Base-by-base conservation (phyloP, 2,797 vertebrate genomes). In the Fistularia tabacaria region DNA sequence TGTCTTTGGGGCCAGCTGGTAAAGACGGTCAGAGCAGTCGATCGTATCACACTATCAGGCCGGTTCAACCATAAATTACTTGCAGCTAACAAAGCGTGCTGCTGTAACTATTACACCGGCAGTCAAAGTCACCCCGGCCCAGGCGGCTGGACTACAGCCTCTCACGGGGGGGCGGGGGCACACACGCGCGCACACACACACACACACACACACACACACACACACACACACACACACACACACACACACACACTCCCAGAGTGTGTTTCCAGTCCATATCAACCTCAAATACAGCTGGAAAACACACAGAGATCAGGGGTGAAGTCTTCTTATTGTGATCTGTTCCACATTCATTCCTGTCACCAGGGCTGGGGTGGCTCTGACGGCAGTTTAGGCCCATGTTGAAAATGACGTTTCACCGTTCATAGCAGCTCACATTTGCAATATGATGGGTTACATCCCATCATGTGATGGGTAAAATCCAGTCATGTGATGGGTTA, bases 1-100 rank as follows among this genome's bases (percentile, higher is more conserved):
- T 85, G 82, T 83, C 84, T 83, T 81, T 88, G 78, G 76, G 57
- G 38, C 63, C 51, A 69, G 64, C 67, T 59, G 80, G 82, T 84
- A 82, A 84, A 85, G 83, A 80, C 83, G 56, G 76, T 81, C 45
- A 8, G 78, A n/a, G 81, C 83, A 82, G 74, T 80, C 73, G 77
- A 83, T 87, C 68, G 77, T 86, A 84, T 88, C 86, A 74, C 71
- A 79, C 85, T 83, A 85, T 87, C 83, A 73, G 82, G 83, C 82
- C 80, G 69, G 80, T 88, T 87, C 80, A 82, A 82, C 84, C 79
- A 86, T 89, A 88, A 88, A 89, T 90, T 86, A 89, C 77, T 71
- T 76, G 79, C 76, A 75, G 84, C 79, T 89, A 89, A 88, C 87
- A 88, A 89, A 86, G 87, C 86, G 74, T 88, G 81, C 51, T 64